phyloP scores from a whole-genome alignment of 2,113 vertebrate genomes.

The Grantiella picta region DNA sequence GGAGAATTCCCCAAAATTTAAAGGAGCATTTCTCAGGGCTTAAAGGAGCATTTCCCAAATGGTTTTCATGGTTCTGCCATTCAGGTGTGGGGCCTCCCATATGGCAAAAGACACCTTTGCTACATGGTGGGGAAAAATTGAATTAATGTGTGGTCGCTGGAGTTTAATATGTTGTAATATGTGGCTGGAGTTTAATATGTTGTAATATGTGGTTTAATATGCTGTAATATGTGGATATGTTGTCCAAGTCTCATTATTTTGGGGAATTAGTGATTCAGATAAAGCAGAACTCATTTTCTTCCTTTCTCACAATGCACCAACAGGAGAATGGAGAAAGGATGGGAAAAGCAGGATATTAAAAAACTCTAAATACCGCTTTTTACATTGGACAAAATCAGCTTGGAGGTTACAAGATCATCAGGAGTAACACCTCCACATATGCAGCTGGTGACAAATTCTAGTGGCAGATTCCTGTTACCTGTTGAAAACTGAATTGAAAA shows the following conservation, averaged over 20 bases:
- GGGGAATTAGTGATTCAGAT: neutral
- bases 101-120: neutral
- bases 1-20: neutral
- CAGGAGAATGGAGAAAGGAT: neutral
- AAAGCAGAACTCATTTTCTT: neutral
- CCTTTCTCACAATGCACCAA: neutral
- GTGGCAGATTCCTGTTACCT: neutral
- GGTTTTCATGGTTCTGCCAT: neutral
- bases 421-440: neutral
- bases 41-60: neutral
- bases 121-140: fast-evolving
- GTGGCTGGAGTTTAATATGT: neutral
- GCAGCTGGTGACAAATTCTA: neutral
- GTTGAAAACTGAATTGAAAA: neutral
- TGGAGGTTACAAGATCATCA: neutral
- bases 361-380: neutral
- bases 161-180: neutral
- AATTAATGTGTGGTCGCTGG: neutral
- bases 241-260: neutral
- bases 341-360: neutral
- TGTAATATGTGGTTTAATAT: neutral
- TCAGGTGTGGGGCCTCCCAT: neutral
- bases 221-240: too few species aligned
- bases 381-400: neutral
- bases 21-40: neutral